These are phyloP conservation scores for Poecilia gillii DNA, from an alignment of 2,797 vertebrate genomes.

Conservation along the genomic window DNA sequence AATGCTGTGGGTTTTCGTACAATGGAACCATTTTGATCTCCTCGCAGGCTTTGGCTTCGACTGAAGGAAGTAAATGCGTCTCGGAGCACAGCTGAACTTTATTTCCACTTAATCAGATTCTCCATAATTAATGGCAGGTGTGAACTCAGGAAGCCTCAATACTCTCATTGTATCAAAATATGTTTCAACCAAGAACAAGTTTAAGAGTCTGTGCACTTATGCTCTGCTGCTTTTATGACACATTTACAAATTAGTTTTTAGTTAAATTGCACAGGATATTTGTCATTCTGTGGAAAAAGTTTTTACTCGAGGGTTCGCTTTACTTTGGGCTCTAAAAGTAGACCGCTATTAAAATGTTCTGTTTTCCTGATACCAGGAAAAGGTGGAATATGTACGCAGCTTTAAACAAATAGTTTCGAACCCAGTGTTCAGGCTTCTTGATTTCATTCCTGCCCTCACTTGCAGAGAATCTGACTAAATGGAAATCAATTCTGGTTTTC, in stretches of 20 bases:
- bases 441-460: neutral
- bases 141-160: neutral
- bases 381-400: neutral
- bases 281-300: neutral
- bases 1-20: neutral
- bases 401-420: neutral
- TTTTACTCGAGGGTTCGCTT: neutral
- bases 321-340: neutral
- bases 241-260: neutral
- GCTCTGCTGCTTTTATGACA: neutral
- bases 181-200: neutral
- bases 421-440: neutral
- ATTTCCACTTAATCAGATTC: slow-evolving; percentile 2
- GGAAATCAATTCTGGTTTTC: neutral
- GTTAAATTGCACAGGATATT: neutral
- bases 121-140: slow-evolving; percentile 13
- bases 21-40: neutral
- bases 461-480: neutral
- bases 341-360: no score
- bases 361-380: neutral
- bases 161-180: neutral
- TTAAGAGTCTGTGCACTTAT: neutral
- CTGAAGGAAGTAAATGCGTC: neutral
- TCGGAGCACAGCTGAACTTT: slow-evolving; percentile 4
- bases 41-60: neutral